Conservation (phyloP, 37 sponge, comb jelly and placozoan genomes). For the Agelas oroides region DNA sequence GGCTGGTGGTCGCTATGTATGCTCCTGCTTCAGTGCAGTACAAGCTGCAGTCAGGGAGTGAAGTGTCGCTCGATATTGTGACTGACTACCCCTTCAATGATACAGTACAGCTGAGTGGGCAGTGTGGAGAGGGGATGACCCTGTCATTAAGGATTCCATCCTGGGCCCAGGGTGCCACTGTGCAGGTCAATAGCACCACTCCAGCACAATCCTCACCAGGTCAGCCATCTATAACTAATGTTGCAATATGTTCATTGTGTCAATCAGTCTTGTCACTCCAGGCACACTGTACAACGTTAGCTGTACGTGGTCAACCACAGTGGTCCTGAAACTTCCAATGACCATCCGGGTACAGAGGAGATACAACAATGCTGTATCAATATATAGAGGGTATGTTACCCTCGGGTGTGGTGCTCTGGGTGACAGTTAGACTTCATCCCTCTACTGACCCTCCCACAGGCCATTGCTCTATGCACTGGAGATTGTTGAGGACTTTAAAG, state of each 20-base stretch:
- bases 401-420: background rate
- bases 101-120: conserved; percentile 15
- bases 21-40: conserved; percentile 35
- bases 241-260: no score
- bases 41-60: conserved; percentile 8
- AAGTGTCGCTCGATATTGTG: conserved; percentile 20
- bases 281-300: conserved; percentile 34
- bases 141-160: conserved; percentile 71
- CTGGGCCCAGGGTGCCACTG: conserved; percentile 55
- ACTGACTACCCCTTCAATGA: conserved; percentile 76
- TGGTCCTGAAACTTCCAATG: conserved; percentile 37
- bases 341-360: conserved; percentile 50
- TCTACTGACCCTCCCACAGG: conserved; percentile 3
- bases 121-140: conserved; percentile 4
- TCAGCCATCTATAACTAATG: no score
- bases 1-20: conserved; percentile 52
- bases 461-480: conserved; percentile 73
- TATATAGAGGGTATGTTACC: conserved; percentile 61
- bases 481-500: conserved; percentile 68
- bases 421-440: background rate
- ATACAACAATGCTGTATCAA: conserved; percentile 73
- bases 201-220: conserved; percentile 12
- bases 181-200: conserved; percentile 23
- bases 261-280: background rate
- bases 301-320: conserved; percentile 9